Evolutionary conservation across 2,888 invertebrate species (phyloP).

Genomic region (Drosophila parthenogenetica): DNA sequence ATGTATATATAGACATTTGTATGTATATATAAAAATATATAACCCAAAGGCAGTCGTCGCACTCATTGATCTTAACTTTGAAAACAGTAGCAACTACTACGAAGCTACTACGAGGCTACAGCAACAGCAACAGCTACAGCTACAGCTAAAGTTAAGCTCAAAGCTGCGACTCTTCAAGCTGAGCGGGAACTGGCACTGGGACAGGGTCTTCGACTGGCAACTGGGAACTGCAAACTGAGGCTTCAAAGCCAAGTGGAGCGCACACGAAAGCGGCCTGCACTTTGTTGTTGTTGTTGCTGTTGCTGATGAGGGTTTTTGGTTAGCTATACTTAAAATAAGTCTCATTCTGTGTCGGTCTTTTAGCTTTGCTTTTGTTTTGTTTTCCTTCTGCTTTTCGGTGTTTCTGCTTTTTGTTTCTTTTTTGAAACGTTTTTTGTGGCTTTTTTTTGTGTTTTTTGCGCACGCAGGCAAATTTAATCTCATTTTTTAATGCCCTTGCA

Average conservation of each 20-base stretch:
- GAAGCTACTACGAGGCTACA: conserved; percentile 16
- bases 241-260: conserved; percentile 72
- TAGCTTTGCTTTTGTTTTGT: conserved; percentile 52
- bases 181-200: conserved; percentile 23
- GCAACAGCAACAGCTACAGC: conserved; percentile 28
- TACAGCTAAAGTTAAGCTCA: conserved; percentile 31
- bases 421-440: conserved; percentile 30
- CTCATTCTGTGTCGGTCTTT: conserved; percentile 63
- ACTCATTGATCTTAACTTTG: conserved; percentile 82
- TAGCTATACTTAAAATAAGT: conserved; percentile 71
- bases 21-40: conserved; percentile 20
- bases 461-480: conserved; percentile 75
- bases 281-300: conserved; percentile 68
- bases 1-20: neutral
- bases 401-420: conserved; percentile 22
- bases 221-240: conserved; percentile 24
- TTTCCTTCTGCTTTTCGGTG: conserved; percentile 13
- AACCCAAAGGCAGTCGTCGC: conserved; percentile 68
- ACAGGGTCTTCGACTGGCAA: conserved; percentile 35
- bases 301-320: conserved; percentile 72
- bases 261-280: conserved; percentile 75
- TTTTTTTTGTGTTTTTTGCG: conserved; percentile 29
- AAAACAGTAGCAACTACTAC: conserved; percentile 81
- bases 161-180: conserved; percentile 31
- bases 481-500: conserved; percentile 75